Base-by-base conservation (phyloP, 2,113 vertebrate genomes). In the Lates calcarifer region DNA sequence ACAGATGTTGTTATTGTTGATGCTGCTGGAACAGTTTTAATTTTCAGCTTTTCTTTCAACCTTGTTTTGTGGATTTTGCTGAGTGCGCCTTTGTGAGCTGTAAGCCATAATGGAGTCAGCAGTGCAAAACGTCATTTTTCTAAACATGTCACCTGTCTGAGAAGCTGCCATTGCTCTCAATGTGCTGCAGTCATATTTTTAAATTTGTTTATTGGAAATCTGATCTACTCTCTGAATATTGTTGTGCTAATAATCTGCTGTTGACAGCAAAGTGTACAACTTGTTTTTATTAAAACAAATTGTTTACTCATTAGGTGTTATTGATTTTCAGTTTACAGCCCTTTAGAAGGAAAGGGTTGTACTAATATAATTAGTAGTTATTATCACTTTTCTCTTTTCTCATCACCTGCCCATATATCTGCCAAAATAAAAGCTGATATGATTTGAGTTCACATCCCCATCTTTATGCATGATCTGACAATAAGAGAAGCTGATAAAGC, bases 51-150 rank as follows among this genome's bases (percentile, higher is more conserved):
- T 31, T 39, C n/a, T 41, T 53, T 45, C 22, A 24, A 5, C 3
- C 28, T 13, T 66, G 77, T 86, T 74, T 79, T 47, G 4, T 43
- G 5, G 5, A 43, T 43, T 18, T 35, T 75, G 70, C 85, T 73
- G 83, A 88, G 57, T 68, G 62, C 13, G 70, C 35, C 10, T 79
- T 28, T 37, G 62, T 61, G 74, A 41, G 81, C 66, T 31, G 45
- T 39, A 29, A 49, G 43, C 49, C 43, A 6, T 81, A 51, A 84
- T 72, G 69, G 74, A 81, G 69, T 28, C 60, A 58, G 37, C 63
- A 10, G 31, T 33, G 75, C 76, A 45, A 41, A 58, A 77, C 20
- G 0, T 24, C 9, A 22, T 64, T 55, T 61, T 11, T 17, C 26
- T 17, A 35, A 73, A 77, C 4, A 6, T 71, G 76, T 80, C 69